Evolutionary conservation across 1,140 invertebrate species (phyloP), one percentile per base, ranked within the genome.

Genomic region (Drosophila insularis): DNA sequence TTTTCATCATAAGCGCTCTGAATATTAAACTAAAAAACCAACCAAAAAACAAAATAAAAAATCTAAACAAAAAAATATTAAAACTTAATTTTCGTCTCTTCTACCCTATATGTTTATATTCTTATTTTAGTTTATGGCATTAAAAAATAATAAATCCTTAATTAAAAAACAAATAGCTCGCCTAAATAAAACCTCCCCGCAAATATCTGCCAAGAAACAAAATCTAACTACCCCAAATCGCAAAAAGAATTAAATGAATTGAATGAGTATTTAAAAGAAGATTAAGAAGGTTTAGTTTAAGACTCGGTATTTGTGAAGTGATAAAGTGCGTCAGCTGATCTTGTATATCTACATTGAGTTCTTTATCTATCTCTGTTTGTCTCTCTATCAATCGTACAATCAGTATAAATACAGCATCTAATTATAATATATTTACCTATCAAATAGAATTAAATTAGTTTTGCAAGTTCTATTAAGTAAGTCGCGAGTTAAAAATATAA

Each of bases 361-460:
- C 61, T 82, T 43, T 53, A n/a, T 58, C 55, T 59, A 17, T 81
- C 43, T 81, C 50, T 65, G 43, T 75, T 62, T 76, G 8, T 59
- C 32, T 31, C 11, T 68, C 31, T 21, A 13, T 50, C 19, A 46
- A 65, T 70, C 61, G 61, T 65, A 59, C 68, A 43, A 56, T 85
- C 81, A 86, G 82, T 86, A 87, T 87, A 87, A 86, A 86, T 86
- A 86, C 54, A 40, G 81, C 74, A 87, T 85, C 19, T 50, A 50
- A 50, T 11, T 50, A 10, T 50, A 50, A 50, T 11, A 21, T 17
- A 14, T n/a, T 1, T 58, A 61, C 31, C 4, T 21, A 70, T 67
- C 39, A 46, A 62, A 35, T 86, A 81, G 82, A 79, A 46, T 71
- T 81, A 32, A 71, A 79, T 82, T 86, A 86, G 82, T 68, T 56